Evolutionary conservation across 1,140 invertebrate genomes (phyloP), one percentile per base, ranked within the genome.

Genomic region (Diachasma alloeum): DNA sequence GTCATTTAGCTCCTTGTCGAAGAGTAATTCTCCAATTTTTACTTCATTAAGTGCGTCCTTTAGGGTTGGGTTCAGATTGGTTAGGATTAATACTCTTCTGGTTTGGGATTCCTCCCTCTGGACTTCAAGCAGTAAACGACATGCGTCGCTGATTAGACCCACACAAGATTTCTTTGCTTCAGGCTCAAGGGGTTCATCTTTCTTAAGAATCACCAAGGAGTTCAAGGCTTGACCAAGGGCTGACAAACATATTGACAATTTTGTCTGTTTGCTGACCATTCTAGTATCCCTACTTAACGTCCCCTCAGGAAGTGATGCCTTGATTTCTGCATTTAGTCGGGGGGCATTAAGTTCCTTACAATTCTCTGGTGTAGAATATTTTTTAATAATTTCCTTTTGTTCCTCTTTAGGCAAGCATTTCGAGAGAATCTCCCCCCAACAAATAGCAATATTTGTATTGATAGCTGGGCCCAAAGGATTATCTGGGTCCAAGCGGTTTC

Each of bases 291-390:
- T 74, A 22, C 56, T 77, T n/a, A 68, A 75, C 9, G 70, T 22
- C 4, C 13, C 9, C 8, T 72, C 24, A 24, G 70, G 63, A 13
- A 76, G 24, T 13, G 53, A 37, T 0, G 31, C 42, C 37, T 46
- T 70, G 11, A 76, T 26, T 44, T 80, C 76, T 31, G 59, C n/a
- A 69, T 78, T 80, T 0, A 80, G 39, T 15, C 75, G 72, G 13
- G 76, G 79, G 1, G 79, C 69, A 6, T 77, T 75, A 22, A 67
- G 46, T 19, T 56, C 48, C 8, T 46, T n/a, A 17, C 74, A 76
- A 31, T 80, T 80, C 53, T 78, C 69, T 13, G 79, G 79, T 5
- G 72, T 39, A 0, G 76, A 63, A 71, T 80, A 75, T 22, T 77
- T 78, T 31, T 72, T 78, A 8, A 77, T n/a, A 17, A 76, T 17